phyloP scores from a whole-genome alignment of 2,113 vertebrate genomes.

The Siniperca chuatsi region DNA sequence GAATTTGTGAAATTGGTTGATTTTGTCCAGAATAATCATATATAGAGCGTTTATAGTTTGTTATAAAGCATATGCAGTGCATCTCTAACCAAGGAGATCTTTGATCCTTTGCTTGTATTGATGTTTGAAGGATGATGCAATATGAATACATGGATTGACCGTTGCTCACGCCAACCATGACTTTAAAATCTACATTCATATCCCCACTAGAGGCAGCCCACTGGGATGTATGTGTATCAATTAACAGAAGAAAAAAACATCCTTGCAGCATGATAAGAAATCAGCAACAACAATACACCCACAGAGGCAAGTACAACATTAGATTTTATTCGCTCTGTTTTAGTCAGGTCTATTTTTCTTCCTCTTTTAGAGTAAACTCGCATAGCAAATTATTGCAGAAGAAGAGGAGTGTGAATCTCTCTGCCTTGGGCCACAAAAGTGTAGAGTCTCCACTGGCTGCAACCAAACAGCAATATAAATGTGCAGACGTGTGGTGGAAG shows the following conservation, averaged over 20 bases:
- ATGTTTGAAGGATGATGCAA: conserved; percentile 19
- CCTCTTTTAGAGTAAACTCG: conserved; percentile 1
- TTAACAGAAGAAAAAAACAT: conserved; percentile 2
- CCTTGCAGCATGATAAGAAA: neutral
- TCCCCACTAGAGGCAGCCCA: neutral
- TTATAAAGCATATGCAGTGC: neutral
- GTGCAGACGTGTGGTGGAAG: conserved; percentile 45
- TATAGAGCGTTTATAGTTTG: neutral
- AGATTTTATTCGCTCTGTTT: neutral
- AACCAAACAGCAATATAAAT: conserved; percentile 39
- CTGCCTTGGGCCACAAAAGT: conserved; percentile 30
- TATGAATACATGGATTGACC: neutral
- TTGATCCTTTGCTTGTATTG: neutral
- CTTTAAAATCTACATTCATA: conserved; percentile 6
- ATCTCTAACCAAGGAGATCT: neutral
- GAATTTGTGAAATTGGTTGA: neutral
- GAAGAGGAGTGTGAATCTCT: conserved; percentile 21
- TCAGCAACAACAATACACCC: conserved; percentile 5
- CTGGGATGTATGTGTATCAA: conserved; percentile 7
- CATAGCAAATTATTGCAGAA: conserved; percentile 10
- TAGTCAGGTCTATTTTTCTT: neutral
- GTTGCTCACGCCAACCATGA: neutral
- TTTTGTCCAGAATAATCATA: neutral
- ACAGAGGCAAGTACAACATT: neutral
- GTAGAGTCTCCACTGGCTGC: conserved; percentile 28